Evolutionary conservation across 2,113 vertebrate species (phyloP).

Genomic region (Montifringilla adamsi): DNA sequence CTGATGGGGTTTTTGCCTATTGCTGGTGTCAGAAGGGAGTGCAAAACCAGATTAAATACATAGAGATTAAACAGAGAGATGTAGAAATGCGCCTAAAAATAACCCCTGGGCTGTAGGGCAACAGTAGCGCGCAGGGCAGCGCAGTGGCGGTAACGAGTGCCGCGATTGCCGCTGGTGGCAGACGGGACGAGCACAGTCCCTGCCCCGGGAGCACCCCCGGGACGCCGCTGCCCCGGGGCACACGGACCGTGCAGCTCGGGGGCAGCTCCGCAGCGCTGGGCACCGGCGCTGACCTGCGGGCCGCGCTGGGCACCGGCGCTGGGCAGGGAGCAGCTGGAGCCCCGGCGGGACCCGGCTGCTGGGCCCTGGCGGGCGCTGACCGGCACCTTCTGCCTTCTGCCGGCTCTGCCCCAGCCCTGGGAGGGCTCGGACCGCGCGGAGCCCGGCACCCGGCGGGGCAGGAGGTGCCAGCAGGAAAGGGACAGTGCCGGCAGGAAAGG

Average conservation of each 20-base stretch:
- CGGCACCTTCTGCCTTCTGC: background rate
- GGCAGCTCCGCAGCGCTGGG: too few species aligned
- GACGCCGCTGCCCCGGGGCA: too few species aligned
- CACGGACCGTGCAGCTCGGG: too few species aligned
- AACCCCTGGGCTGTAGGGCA: background rate
- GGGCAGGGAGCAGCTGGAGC: too few species aligned
- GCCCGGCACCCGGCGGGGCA: fast-evolving
- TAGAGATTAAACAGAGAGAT: background rate
- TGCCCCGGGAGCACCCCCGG: background rate
- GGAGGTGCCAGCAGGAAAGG: background rate
- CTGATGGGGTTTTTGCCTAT: background rate
- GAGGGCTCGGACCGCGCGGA: fast-evolving
- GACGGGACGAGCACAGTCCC: background rate
- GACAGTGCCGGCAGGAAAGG: too few species aligned
- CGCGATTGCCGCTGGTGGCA: background rate
- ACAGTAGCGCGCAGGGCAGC: background rate
- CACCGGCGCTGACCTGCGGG: too few species aligned
- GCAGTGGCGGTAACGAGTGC: fast-evolving
- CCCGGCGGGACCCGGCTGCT: too few species aligned
- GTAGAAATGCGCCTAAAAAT: background rate
- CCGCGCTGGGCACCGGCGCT: too few species aligned
- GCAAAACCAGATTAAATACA: background rate
- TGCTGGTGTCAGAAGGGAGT: background rate
- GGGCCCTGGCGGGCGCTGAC: background rate
- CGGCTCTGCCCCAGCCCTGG: background rate